A percentile compares a stretch with the other conserved stretches of the same genome.
These are phyloP conservation scores for Arnoldichthys spilopterus DNA, from an alignment of 2,797 vertebrate genomes.

Conservation along the genomic window DNA sequence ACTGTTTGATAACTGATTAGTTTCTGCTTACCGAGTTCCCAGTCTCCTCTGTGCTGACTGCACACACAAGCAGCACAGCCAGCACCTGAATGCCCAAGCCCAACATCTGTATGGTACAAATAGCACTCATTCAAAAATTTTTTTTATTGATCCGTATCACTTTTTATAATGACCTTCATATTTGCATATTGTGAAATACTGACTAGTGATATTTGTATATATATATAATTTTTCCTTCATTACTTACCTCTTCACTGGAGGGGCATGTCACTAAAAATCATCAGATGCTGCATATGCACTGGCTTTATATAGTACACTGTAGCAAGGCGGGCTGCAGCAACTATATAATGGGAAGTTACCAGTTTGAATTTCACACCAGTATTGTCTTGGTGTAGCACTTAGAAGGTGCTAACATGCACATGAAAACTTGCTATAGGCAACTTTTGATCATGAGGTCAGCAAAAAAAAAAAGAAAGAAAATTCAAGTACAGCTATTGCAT, in stretches of 20 bases:
- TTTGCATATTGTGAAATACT: neutral
- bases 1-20: neutral
- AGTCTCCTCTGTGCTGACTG: slow-evolving; percentile 43
- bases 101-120: slow-evolving; percentile 62
- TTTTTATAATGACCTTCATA: neutral
- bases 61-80: slow-evolving; percentile 57
- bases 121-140: neutral
- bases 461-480: slow-evolving; percentile 13
- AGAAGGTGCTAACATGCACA: slow-evolving; percentile 54
- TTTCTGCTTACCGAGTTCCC: slow-evolving; percentile 55
- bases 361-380: slow-evolving; percentile 55
- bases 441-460: slow-evolving; percentile 45
- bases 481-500: too few relatives aligned
- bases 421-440: slow-evolving; percentile 48
- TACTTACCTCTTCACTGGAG: slow-evolving; percentile 40
- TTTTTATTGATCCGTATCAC: neutral
- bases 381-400: slow-evolving; percentile 43
- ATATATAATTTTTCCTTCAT: neutral
- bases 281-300: neutral
- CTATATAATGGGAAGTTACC: slow-evolving; percentile 46
- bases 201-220: neutral
- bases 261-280: slow-evolving; percentile 8
- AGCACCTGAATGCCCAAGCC: slow-evolving; percentile 46
- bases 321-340: slow-evolving; percentile 6
- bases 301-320: slow-evolving; percentile 46